Base-by-base conservation (phyloP, 2,113 vertebrate species). In the Crotalus tigris region DNA sequence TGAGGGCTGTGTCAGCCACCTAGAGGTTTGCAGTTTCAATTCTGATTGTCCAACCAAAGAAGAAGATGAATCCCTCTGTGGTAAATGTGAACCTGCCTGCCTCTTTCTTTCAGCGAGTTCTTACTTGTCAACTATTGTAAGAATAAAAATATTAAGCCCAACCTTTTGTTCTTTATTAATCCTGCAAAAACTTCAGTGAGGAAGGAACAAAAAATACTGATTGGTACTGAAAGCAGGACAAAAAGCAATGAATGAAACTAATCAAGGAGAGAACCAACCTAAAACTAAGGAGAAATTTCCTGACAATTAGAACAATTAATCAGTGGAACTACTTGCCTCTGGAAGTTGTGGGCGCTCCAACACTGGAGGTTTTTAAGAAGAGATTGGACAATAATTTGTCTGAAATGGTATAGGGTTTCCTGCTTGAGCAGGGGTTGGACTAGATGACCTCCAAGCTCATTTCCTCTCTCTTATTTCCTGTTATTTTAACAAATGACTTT, bases 21-120 rank as follows among this genome's bases (percentile, higher is more conserved):
- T 96, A n/a, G 96, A 95, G 90, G 95, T 98, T 93, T 99, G 98
- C 94, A 97, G 99, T 97, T 98, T 99, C 94, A 94, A 97, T 93
- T 97, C 95, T 0, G 98, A 98, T 91, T 99, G 98, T 95, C 97
- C 98, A 64, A 90, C 95, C 3, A 98, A 97, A 92, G 98, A 98
- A 23, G 97, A 98, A 33, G 97, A 98, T 92, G 97, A 97, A 88
- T 94, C 95, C 29, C 94, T 98, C 44, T 99, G 98, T 97, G 98
- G 98, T 99, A 94, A 98, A 98, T 95, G 75, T 90, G 9, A 87
- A 64, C 1, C 39, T 13, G 19, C 64, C n/a, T 87, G 69, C 21
- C 89, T 0, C 91, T 55, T 17, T 57, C 49, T 13, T 64, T 94
- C 49, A 26, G 3, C 9, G 1, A 1, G 21, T 86, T 86, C 49